Evolutionary conservation across 2,797 vertebrate genomes (phyloP), one percentile per base, ranked within the genome.

Genomic region (Enteromius radiatus): DNA sequence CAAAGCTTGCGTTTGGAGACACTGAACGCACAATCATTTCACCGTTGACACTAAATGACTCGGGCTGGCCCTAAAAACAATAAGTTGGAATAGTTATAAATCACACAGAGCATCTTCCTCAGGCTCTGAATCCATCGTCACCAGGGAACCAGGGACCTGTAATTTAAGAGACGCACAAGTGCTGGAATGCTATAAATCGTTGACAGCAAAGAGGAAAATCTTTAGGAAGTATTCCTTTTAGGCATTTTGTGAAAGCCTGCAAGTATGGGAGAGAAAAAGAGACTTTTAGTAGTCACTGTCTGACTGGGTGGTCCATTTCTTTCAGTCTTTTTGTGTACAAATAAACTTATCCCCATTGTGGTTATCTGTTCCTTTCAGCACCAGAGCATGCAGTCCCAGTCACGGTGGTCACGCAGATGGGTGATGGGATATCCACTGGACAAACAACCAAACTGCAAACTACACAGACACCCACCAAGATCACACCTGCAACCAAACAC

Each of bases 281-380:
- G 91, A 91, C 89, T 91, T 91, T 91, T 92, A 92, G 91, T 93
- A 91, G 92, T 93, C 90, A 93, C 91, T 92, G 88, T 93, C 95
- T 91, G 91, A 87, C 94, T 95, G 95, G 95, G 95, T 96, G 95
- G 95, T 95, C 93, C 79, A 84, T 88, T 76, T 78, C 85, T 83
- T 80, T 76, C 78, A 84, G 90, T 90, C 91, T 92, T 93, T 93
- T 92, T 95, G 94, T 95, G 92, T 94, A 95, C 94, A 95, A 95
- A 96, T 95, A 95, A 95, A 95, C 92, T 90, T 92, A 94, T 91
- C 91, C 92, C 93, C 89, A 92, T 93, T 94, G 91, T 92, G 91
- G 91, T 91, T 90, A 90, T 90, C 85, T 76, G 85, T 88, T 90
- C 87, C 85, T 85, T 83, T 91, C 91, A 90, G 92, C 90, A 89